Evolutionary conservation across 2,113 vertebrate species (phyloP), one percentile per base, ranked within the genome.

Genomic region (Pseudopipra pipra): DNA sequence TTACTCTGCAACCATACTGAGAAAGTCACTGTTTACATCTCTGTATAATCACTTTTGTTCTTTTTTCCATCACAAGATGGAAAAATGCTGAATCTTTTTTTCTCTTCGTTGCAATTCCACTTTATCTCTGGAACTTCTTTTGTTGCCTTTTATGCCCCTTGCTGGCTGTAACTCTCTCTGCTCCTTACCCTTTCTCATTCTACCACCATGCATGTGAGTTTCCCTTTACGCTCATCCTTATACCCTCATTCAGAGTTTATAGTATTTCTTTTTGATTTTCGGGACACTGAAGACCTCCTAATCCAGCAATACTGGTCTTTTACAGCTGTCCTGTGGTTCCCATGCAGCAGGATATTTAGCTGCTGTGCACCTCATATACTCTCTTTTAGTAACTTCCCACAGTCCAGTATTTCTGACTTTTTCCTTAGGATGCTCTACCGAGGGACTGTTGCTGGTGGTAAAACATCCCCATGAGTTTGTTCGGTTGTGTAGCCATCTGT

Each of bases 211-310:
- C 0, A 0, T 65, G 59, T 27, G 37, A 80, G 37, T 70, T 77
- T 93, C 92, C 79, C 94, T 95, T 90, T 92, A 86, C 37, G 33
- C 55, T 90, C 67, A 71, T 75, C 58, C 78, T 87, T 85, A 68
- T 12, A 62, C 68, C 6, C 59, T 80, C 82, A 80, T 86, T 85
- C 92, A 37, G 20, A 12, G 76, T 93, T 93, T 92, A 93, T 85
- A 66, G 88, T 82, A 90, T 87, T 92, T 35, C 37, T 86, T 95
- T 91, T 74, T 83, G 90, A 71, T 88, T 94, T 97, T 63, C 94
- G 88, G 92, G 63, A 80, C 67, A 80, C 79, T 93, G 76, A 90
- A 94, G 59, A 80, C 85, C 85, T 93, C 59, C 93, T 94, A 83
- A 92, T 90, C 63, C 85, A 94, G 75, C 85, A 95, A 54, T 90